phyloP scores from a whole-genome alignment of 1,140 invertebrate genomes.

The Lamellibrachia luymesi region DNA sequence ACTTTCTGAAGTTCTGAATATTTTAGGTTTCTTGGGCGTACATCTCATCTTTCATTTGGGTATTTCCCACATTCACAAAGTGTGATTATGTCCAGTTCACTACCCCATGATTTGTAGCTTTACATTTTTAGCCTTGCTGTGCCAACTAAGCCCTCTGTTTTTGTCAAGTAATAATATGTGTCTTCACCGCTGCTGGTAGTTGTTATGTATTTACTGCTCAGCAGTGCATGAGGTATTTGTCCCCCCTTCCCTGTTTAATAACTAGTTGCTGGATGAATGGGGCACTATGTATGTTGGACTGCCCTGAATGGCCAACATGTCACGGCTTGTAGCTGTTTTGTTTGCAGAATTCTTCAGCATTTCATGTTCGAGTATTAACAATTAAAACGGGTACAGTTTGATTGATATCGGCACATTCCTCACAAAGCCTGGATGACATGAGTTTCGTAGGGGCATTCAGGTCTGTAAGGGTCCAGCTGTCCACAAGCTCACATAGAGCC shows the following conservation, averaged over 20 bases:
- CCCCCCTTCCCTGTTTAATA: not conserved
- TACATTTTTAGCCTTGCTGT: not conserved
- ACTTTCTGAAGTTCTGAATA: no score
- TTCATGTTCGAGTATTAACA: not conserved
- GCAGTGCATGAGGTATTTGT: not conserved
- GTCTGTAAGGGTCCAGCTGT: not conserved
- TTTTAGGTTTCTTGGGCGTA: no score
- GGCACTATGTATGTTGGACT: not conserved
- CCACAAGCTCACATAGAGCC: not conserved
- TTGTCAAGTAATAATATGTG: not conserved
- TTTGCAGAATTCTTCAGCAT: not conserved
- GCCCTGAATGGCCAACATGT: not conserved
- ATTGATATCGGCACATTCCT: not conserved
- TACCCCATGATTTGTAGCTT: not conserved
- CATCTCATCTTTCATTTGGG: not conserved
- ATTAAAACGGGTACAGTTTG: not conserved
- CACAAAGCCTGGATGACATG: not conserved
- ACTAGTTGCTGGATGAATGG: not conserved
- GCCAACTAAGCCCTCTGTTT: not conserved
- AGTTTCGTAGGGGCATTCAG: not conserved
- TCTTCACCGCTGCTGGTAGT: not conserved
- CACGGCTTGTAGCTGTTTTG: not conserved
- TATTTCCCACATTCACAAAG: not conserved
- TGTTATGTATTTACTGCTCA: not conserved
- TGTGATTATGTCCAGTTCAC: not conserved